Evolutionary conservation across 2,797 vertebrate genomes (phyloP).

Genomic region (Megalops cyprinoides): DNA sequence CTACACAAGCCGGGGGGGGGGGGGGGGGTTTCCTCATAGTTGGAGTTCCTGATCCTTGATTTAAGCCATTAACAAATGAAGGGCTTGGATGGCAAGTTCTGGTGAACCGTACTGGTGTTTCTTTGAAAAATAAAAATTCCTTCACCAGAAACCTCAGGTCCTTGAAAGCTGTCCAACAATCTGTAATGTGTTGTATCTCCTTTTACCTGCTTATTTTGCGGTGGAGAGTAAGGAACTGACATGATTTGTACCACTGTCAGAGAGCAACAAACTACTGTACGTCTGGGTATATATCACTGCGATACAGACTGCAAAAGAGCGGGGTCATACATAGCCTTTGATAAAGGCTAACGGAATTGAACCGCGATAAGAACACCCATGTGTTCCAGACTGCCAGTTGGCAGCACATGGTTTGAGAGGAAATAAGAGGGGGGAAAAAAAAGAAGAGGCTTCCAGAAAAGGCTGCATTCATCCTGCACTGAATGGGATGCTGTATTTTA

Average conservation of each 20-base stretch:
- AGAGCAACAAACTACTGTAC: background rate
- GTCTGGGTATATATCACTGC: background rate
- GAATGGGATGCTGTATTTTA: conserved; percentile 72
- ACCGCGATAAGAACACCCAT: background rate
- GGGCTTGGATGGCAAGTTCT: too few relatives aligned
- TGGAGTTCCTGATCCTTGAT: background rate
- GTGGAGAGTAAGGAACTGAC: background rate
- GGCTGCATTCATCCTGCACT: background rate
- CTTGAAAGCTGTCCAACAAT: too few relatives aligned
- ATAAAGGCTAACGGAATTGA: background rate
- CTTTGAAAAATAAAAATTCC: too few relatives aligned
- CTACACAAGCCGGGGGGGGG: too few relatives aligned
- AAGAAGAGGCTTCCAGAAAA: background rate
- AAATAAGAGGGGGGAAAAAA: background rate
- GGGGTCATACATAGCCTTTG: background rate
- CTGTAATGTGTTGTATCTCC: background rate
- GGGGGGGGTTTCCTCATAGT: background rate
- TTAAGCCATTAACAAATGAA: background rate
- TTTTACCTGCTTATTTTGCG: background rate
- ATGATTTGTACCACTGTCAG: background rate
- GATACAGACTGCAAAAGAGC: background rate
- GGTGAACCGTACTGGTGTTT: too few relatives aligned
- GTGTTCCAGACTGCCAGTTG: background rate
- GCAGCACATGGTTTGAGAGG: background rate
- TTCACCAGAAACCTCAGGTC: too few relatives aligned